These are phyloP conservation scores for Heterodera filipjevi DNA, from an alignment of 2,888 invertebrate species.

Conservation along the genomic window DNA sequence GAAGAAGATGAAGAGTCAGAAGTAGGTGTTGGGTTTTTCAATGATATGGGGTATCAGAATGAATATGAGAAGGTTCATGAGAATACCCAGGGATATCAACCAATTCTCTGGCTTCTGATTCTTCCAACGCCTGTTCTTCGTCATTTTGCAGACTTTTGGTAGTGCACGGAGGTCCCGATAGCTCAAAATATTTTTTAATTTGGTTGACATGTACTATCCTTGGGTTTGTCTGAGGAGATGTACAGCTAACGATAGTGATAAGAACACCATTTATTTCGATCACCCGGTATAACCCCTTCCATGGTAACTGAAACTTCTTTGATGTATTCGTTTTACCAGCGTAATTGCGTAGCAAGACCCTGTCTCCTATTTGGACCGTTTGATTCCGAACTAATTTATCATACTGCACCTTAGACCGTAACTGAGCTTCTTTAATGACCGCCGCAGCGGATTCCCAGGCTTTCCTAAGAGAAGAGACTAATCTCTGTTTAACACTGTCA, in stretches of 20 bases:
- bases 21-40: not conserved
- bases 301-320: conserved; percentile 29
- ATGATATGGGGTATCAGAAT: not conserved
- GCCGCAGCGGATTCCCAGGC: conserved; percentile 38
- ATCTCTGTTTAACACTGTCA: not conserved
- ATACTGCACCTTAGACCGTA: conserved; percentile 27
- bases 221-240: conserved; percentile 27
- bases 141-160: not conserved
- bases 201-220: conserved; percentile 35
- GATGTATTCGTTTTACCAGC: not conserved
- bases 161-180: not conserved
- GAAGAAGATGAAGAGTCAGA: not conserved
- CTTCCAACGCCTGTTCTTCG: not conserved
- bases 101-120: not conserved
- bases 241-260: conserved; percentile 20
- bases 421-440: not conserved
- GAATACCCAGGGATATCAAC: not conserved
- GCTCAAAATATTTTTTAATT: conserved; percentile 24
- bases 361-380: conserved; percentile 28
- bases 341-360: conserved; percentile 23
- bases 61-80: not conserved
- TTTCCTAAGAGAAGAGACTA: conserved; percentile 18
- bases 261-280: conserved; percentile 23
- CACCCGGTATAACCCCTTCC: conserved; percentile 27
- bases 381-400: conserved; percentile 25